Evolutionary conservation across 2,797 vertebrate genomes (phyloP), one percentile per base, ranked within the genome.

Genomic region (Gila robusta): DNA sequence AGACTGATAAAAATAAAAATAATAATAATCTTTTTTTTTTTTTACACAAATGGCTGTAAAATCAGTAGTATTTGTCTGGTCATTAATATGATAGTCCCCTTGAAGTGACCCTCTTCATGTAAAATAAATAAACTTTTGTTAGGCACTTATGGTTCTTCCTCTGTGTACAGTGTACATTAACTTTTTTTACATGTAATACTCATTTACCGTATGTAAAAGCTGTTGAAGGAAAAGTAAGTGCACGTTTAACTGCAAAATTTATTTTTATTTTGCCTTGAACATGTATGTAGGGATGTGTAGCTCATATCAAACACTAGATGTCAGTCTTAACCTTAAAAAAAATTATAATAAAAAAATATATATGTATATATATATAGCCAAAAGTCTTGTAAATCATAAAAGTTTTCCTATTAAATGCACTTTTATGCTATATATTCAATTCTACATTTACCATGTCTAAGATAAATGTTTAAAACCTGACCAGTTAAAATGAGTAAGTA

Each of bases 271-370:
- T 11, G 8, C 16, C 28, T 74, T 74, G 2, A 73, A 21, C 9
- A 2, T 21, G 19, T 10, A 26, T 35, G 6, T 32, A 16, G 1
- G 12, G 59, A 5, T 67, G 62, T 78, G 11, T 6, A 72, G 26
- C 26, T 26, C 9, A n/a, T 71, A 35, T 62, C 21, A 79, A 85
- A 70, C 76, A 85, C 66, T 35, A 79, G 83, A 44, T 85, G 83
- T 79, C 83, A 79, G 64, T 26, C 49, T 72, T 59, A n/a, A 37
- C n/a, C 49, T 32, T 59, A 49, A 49, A 12, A 47, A 44, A 44
- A 32, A 32, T 32, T 32, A 32, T 32, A 32, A 32, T 32, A 32
- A 11, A 44, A 2, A 41, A 3, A 47, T 17, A 17, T 17, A 49
- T 6, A 17, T 14, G 1, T 6, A 28, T 56, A 4, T 47, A 19